Conservation (phyloP, 2,113 vertebrate species). For the Myxocyprinus asiaticus region DNA sequence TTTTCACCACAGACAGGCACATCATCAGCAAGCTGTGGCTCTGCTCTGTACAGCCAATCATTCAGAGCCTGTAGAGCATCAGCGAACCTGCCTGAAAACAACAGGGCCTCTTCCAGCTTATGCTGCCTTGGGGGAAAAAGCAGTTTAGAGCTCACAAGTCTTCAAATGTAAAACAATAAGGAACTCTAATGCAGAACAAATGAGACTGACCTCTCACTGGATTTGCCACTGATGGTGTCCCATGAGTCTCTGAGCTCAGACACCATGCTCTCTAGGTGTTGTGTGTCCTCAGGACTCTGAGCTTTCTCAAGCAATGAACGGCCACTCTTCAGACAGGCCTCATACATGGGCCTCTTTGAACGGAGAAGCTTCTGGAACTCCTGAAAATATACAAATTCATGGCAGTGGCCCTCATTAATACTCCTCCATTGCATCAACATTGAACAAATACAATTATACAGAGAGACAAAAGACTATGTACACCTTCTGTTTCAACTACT, state of each 20-base stretch:
- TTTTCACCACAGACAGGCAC: constrained; percentile 76
- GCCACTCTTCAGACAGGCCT: constrained; percentile 76
- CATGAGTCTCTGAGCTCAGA: constrained; percentile 80
- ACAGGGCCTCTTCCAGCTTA: constrained; percentile 77
- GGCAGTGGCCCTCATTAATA: no score
- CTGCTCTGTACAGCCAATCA: constrained; percentile 80
- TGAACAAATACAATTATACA: no score
- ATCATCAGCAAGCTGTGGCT: constrained; percentile 79
- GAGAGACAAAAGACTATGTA: no score
- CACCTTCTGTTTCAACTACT: no score
- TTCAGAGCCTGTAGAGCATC: constrained; percentile 79
- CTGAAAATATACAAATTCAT: constrained; percentile 58
- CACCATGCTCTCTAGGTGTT: constrained; percentile 76
- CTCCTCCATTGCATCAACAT: no score
- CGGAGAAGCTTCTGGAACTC: constrained; percentile 78
- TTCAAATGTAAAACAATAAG: no score
- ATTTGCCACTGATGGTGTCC: constrained; percentile 75
- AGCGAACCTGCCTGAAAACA: constrained; percentile 79
- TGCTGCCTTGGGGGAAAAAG: constrained; percentile 68
- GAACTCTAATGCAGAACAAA: neutral
- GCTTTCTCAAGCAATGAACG: constrained; percentile 74
- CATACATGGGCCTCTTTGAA: constrained; percentile 77
- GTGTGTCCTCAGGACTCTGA: constrained; percentile 65
- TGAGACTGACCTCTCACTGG: constrained; percentile 73
- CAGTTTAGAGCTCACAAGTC: neutral